Conservation (phyloP, 2,888 invertebrate species). For the Parochlus steinenii region DNA sequence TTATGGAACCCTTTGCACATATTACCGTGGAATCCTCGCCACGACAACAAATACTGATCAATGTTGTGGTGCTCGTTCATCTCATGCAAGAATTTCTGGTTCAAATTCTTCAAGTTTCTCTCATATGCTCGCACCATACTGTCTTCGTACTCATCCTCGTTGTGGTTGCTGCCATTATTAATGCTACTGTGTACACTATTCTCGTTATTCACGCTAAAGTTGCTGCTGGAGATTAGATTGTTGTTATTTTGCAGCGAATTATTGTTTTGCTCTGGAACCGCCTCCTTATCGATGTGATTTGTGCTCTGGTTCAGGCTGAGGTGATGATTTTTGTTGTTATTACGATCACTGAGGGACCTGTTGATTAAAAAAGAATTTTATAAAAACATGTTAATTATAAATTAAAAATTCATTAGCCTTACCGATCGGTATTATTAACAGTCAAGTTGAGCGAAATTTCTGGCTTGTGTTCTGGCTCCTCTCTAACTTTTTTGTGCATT, state of each 20-base stretch:
- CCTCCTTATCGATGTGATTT: constrained; percentile 1
- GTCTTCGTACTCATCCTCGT: constrained; percentile 7
- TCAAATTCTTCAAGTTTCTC: constrained; percentile 10
- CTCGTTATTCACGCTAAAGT: constrained; percentile 8
- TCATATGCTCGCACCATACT: constrained; percentile 7
- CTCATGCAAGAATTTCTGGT: constrained; percentile 11
- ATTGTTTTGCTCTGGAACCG: constrained; percentile 8
- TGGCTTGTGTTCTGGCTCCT: constrained; percentile 1
- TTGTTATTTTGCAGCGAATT: constrained; percentile 7
- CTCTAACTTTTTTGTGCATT: constrained; percentile 8
- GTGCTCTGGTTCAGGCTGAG: constrained; percentile 5
- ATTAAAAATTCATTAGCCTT: too few species aligned
- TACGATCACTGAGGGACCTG: constrained; percentile 5
- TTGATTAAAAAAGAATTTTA: too few species aligned
- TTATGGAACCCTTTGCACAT: constrained; percentile 56
- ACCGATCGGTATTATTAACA: constrained; percentile 3
- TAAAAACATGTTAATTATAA: too few species aligned
- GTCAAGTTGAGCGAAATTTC: constrained; percentile 8
- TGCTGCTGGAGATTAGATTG: constrained; percentile 4
- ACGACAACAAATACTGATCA: constrained; percentile 50
- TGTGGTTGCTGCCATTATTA: constrained; percentile 2
- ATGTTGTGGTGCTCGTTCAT: constrained; percentile 11
- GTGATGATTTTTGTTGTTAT: constrained; percentile 12
- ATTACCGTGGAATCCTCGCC: constrained; percentile 59
- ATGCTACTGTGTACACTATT: constrained; percentile 2